Evolutionary conservation across 2,888 invertebrate genomes (phyloP).

Genomic region (Thumatha senex): DNA sequence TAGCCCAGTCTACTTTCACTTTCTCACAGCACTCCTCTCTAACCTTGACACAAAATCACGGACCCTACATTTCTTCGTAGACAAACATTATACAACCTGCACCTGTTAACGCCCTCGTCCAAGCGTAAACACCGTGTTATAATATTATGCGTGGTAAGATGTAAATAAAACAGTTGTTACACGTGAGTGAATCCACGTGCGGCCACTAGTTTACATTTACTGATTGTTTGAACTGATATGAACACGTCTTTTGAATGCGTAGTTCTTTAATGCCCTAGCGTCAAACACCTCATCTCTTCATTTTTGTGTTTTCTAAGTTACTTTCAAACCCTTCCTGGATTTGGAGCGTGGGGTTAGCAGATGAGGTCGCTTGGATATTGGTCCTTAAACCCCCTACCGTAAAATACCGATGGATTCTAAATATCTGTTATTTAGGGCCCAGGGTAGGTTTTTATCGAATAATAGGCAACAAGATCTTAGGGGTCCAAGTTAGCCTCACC

Average conservation of each 20-base stretch:
- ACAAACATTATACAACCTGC: background rate
- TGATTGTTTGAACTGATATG: background rate
- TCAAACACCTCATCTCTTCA: background rate
- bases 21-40: background rate
- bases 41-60: background rate
- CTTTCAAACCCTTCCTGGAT: no score
- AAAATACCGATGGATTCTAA: no score
- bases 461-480: no score
- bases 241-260: no score
- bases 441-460: no score
- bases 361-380: no score
- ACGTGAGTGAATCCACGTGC: slow-evolving; percentile 28
- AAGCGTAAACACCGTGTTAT: slow-evolving; percentile 13
- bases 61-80: background rate
- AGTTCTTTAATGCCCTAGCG: background rate
- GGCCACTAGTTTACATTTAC: background rate
- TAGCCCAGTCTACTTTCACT: background rate
- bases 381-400: no score
- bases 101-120: slow-evolving; percentile 9
- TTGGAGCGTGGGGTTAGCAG: no score
- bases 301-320: no score
- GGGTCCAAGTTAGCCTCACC: no score
- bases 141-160: slow-evolving; percentile 1
- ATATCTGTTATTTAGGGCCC: no score
- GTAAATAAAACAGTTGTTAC: slow-evolving; percentile 15